Evolutionary conservation across 2,797 vertebrate genomes (phyloP).

Genomic region (Pteropus rufus): DNA sequence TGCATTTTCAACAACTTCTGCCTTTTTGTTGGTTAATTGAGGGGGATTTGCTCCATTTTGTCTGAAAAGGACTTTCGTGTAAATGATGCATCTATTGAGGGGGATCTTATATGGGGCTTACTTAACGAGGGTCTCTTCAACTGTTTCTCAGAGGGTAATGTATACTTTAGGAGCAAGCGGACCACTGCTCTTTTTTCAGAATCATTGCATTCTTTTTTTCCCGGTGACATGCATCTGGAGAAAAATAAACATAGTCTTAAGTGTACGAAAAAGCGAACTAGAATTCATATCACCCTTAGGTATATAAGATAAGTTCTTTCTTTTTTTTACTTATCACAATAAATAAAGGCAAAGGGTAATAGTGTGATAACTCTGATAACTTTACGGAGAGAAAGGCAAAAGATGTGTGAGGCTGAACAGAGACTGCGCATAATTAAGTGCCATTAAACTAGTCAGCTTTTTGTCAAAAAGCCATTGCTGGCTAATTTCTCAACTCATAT

Average conservation of each 20-base stretch:
- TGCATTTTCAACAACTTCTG: constrained; percentile 14
- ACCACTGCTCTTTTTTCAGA: neutral
- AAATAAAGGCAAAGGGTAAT: no score
- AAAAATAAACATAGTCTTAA: constrained; percentile 8
- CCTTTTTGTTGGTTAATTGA: constrained; percentile 18
- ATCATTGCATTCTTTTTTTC: neutral
- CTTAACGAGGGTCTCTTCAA: neutral
- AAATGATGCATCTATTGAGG: neutral
- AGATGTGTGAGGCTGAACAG: constrained; percentile 15
- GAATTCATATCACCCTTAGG: neutral
- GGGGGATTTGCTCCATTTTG: neutral
- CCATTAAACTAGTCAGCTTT: constrained; percentile 22
- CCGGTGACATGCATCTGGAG: neutral
- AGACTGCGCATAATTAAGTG: neutral
- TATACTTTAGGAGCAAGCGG: constrained; percentile 13
- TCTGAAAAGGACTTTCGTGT: neutral
- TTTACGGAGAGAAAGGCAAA: constrained; percentile 18
- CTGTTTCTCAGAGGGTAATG: constrained; percentile 25
- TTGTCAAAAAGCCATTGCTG: constrained; percentile 11
- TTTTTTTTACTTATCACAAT: no score
- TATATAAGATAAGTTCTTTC: neutral
- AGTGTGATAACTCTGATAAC: no score
- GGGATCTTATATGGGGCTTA: neutral
- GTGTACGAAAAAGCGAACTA: neutral
- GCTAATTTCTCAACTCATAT: constrained; percentile 8